Percentiles rank a stretch among this genome's conserved stretches.
Conservation (phyloP, 2,797 vertebrate species). For the Odontamblyopus rebecca region DNA sequence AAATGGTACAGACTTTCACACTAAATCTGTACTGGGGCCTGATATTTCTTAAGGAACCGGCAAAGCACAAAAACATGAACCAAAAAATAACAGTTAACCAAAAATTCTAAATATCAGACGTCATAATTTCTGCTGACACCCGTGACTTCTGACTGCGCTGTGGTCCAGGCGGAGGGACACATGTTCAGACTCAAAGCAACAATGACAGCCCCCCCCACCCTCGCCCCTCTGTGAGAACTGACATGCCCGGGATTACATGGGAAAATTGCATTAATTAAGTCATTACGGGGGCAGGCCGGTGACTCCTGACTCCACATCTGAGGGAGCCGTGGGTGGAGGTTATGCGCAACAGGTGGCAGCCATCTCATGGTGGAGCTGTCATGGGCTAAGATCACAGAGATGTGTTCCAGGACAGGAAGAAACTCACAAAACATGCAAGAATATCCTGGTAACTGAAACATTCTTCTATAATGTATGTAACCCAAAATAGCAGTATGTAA, state of each 20-base stretch:
- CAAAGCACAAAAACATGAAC: too few relatives aligned
- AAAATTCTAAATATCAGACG: too few relatives aligned
- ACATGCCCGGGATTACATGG: not conserved
- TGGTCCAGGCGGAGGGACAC: not conserved
- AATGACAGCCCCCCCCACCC: not conserved
- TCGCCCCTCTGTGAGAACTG: not conserved
- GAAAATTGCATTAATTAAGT: slow-evolving; percentile 3
- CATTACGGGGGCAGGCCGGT: not conserved
- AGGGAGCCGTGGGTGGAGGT: not conserved
- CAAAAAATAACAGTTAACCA: too few relatives aligned
- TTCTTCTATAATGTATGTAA: too few relatives aligned
- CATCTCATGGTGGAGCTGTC: not conserved
- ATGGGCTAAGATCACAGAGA: not conserved
- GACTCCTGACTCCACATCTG: not conserved
- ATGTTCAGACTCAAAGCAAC: not conserved
- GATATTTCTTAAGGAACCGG: too few relatives aligned
- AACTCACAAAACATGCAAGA: not conserved
- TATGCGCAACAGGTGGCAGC: not conserved
- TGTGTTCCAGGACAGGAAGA: not conserved
- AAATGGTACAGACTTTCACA: too few relatives aligned
- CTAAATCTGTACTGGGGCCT: too few relatives aligned
- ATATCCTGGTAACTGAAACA: too few relatives aligned
- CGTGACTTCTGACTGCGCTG: not conserved
- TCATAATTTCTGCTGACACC: too few relatives aligned
- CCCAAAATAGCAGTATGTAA: too few relatives aligned